Base-by-base conservation (phyloP, 2,888 invertebrate genomes). In the Drosophila ustulata region DNA sequence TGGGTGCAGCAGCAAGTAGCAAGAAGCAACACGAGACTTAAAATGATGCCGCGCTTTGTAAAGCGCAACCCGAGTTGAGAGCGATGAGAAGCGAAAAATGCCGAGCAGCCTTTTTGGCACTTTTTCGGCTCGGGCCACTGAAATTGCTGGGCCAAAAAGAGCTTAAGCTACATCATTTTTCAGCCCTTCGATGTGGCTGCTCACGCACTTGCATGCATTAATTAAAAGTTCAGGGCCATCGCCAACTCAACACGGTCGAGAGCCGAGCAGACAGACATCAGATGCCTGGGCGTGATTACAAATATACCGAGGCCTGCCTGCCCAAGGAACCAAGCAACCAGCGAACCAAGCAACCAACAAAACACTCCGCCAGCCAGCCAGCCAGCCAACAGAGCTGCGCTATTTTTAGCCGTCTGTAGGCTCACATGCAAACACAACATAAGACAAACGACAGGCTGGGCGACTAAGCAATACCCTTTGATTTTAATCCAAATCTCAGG, bases 181-280 rank as follows among this genome's bases (percentile, higher is more conserved):
- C 53, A 66, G 62, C 39, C 55, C 62, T 61, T 66, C 61, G 34
- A 61, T 46, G 52, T 49, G 26, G 18, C 6, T 50, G 61, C 46
- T 56, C 59, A 78, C 79, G 79, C 76, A 79, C 69, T 79, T 67
- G 82, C 85, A 82, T 71, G 72, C 82, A 87, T 82, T 82, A 87
- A 82, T 82, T 87, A 87, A 81, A 82, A 75, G 82, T 84, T 84
- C 78, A 66, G 79, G 75, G 81, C 47, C 76, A 53, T 18, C 58
- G 37, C 39, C 13, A 6, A 30, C 30, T 30, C 30, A 30, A 30
- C 30, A 11, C 34, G 9, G 7, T 4, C 9, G 34, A 34, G 34
- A 34, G 34, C n/a, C 37, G 37, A 18, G 7, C 13, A 41, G 39
- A 53, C 53, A 59, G 41, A 58, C 46, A 43, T 30, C 73, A 66